Percentiles rank a stretch among this genome's conserved stretches.
phyloP scores from a whole-genome alignment of 2,888 invertebrate genomes.

The Macrophya alboannulata region DNA sequence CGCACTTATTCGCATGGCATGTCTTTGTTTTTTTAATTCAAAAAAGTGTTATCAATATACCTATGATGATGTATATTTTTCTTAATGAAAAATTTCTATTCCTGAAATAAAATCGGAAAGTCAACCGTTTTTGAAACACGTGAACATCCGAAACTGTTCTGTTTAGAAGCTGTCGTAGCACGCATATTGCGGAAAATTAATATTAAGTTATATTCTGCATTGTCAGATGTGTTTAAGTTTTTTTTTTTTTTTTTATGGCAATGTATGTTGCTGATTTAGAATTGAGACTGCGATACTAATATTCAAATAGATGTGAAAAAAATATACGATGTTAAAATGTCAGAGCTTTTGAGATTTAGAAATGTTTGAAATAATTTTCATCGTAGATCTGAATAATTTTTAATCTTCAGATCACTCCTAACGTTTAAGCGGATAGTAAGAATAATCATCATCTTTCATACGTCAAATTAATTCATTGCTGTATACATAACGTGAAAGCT shows the following conservation, averaged over 20 bases:
- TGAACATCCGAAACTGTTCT: neutral
- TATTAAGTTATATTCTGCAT: slow-evolving; percentile 18
- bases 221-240: slow-evolving; percentile 39
- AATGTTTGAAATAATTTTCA: neutral
- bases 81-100: neutral
- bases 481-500: neutral
- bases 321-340: slow-evolving; percentile 9
- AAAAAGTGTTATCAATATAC: neutral
- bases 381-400: slow-evolving; percentile 1
- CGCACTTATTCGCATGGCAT: neutral
- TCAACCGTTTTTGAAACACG: neutral
- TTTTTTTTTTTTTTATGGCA: neutral
- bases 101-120: neutral
- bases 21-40: neutral
- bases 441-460: slow-evolving; percentile 20
- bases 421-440: slow-evolving; percentile 24
- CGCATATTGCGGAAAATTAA: neutral
- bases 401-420: neutral
- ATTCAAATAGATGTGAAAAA: slow-evolving; percentile 17
- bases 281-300: slow-evolving; percentile 52
- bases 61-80: neutral
- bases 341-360: slow-evolving; percentile 1
- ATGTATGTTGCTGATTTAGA: slow-evolving; percentile 29
- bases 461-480: neutral
- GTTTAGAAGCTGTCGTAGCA: slow-evolving; percentile 17